phyloP scores from a whole-genome alignment of 2,888 invertebrate species.

The Barypeithes pellucidus region DNA sequence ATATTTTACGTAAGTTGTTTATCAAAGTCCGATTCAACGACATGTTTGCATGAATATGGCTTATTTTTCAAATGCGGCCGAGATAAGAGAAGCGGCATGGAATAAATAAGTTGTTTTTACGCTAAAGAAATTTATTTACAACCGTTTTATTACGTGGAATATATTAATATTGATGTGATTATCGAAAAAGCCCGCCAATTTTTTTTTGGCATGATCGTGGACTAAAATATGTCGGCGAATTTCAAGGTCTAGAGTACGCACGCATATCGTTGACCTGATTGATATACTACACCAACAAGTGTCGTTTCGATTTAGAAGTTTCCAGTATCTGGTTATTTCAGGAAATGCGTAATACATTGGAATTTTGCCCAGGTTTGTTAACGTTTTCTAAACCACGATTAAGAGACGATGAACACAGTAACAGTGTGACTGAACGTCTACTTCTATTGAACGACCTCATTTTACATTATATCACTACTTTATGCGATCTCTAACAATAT shows the following conservation, averaged over 20 bases:
- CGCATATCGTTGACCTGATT: neutral
- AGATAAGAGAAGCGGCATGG: neutral
- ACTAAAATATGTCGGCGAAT: neutral
- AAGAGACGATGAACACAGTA: too few relatives aligned
- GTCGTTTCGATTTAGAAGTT: too few relatives aligned
- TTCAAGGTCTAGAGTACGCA: constrained; percentile 16
- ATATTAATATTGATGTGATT: constrained; percentile 29
- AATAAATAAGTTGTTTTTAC: constrained; percentile 23
- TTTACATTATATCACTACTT: neutral
- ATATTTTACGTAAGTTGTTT: constrained; percentile 16
- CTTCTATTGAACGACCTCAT: too few relatives aligned
- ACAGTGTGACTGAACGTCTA: too few relatives aligned
- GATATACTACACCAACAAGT: too few relatives aligned
- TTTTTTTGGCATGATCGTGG: constrained; percentile 12
- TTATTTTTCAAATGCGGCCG: constrained; percentile 3
- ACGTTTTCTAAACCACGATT: too few relatives aligned
- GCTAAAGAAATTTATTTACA: constrained; percentile 28
- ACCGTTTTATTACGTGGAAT: constrained; percentile 24
- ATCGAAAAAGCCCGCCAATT: constrained; percentile 34
- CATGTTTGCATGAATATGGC: neutral
- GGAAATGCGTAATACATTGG: too few relatives aligned
- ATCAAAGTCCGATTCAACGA: neutral
- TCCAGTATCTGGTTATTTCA: too few relatives aligned
- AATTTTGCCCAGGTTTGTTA: too few relatives aligned
- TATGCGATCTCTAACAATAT: neutral